Percentiles rank a stretch among this genome's conserved stretches.
These are phyloP conservation scores for Pseudopipra pipra DNA, from an alignment of 2,113 vertebrate genomes.

Conservation along the genomic window DNA sequence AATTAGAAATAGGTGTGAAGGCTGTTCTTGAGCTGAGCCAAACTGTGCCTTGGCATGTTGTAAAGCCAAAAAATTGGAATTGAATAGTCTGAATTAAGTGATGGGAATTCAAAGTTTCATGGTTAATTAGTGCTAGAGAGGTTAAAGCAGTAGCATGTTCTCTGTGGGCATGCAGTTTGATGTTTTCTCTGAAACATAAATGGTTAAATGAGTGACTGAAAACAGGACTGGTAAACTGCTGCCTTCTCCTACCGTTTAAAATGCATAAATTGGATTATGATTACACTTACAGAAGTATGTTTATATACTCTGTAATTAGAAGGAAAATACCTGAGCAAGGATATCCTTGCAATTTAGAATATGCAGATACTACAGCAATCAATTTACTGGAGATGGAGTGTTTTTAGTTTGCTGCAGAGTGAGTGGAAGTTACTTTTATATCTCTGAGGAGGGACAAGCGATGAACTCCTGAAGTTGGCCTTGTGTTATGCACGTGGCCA, in stretches of 20 bases:
- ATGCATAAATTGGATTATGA: background rate
- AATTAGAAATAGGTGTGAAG: background rate
- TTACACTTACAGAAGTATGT: background rate
- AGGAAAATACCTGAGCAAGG: background rate
- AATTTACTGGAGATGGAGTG: background rate
- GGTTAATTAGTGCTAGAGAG: background rate
- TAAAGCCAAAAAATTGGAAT: background rate
- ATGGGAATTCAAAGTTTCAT: background rate
- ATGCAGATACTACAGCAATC: background rate
- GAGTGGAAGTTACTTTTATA: background rate
- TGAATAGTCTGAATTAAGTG: background rate
- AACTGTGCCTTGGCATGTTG: background rate
- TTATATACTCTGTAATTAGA: background rate
- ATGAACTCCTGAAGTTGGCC: background rate
- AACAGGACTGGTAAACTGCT: background rate
- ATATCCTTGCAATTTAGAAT: background rate
- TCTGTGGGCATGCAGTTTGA: background rate
- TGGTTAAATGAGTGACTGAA: background rate
- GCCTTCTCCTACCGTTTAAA: background rate
- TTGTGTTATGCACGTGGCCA: background rate
- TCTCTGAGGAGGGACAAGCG: background rate
- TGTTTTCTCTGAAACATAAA: background rate
- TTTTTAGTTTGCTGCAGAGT: background rate
- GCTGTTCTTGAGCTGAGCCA: background rate
- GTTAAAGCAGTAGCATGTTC: background rate